A percentile compares a stretch with the other conserved stretches of the same genome.
These are phyloP conservation scores for Zygogramma bicolorata DNA, from an alignment of 2,888 invertebrate genomes.

Conservation along the genomic window DNA sequence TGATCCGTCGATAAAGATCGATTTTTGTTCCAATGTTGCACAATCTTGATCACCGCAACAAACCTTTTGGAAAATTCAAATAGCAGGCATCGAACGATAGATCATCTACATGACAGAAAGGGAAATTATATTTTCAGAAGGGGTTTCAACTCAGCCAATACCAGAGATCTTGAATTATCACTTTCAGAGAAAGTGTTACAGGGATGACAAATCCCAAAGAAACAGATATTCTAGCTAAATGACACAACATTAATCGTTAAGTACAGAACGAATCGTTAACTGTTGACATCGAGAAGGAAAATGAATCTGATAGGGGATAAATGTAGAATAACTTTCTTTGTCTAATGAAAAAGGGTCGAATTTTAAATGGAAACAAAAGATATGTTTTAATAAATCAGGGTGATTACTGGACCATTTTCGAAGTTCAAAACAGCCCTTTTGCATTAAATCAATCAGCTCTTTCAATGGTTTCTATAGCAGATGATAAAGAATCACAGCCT, in stretches of 20 bases:
- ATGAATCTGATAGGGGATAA: neutral
- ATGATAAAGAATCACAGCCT: neutral
- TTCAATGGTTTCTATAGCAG: slow-evolving; percentile 15
- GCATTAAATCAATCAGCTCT: slow-evolving; percentile 13
- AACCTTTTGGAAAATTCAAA: no score
- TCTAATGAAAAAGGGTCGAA: neutral
- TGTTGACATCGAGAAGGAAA: neutral
- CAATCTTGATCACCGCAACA: no score
- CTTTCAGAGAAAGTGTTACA: neutral
- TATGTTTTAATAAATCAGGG: slow-evolving; percentile 4
- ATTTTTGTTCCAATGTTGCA: no score
- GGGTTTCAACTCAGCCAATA: neutral
- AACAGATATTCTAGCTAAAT: neutral
- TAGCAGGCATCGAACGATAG: no score
- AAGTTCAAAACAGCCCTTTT: slow-evolving; percentile 22
- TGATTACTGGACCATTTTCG: slow-evolving; percentile 35
- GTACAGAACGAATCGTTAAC: neutral
- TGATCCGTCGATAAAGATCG: no score
- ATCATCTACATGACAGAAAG: no score
- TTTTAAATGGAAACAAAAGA: neutral
- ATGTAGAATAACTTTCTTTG: neutral
- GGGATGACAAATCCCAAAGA: neutral
- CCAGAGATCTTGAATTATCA: neutral
- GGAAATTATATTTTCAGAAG: neutral
- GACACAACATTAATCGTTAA: neutral